Conservation (phyloP, 2,888 invertebrate species). For the Hipparchia sbordonii region DNA sequence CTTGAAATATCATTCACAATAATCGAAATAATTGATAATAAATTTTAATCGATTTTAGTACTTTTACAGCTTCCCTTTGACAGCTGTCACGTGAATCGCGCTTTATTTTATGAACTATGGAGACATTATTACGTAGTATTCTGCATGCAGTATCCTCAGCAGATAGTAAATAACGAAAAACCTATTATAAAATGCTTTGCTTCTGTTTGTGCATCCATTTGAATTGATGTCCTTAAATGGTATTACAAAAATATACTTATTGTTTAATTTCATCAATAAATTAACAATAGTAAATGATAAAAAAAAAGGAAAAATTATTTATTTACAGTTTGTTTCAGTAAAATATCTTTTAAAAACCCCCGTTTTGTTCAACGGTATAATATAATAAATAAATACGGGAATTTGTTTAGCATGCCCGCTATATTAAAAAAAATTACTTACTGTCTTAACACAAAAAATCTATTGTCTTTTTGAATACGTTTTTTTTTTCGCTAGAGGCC, state of each 20-base stretch:
- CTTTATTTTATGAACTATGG: too few relatives aligned
- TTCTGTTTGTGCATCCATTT: neutral
- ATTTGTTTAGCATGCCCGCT: too few relatives aligned
- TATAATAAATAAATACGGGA: too few relatives aligned
- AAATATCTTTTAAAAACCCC: neutral
- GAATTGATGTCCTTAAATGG: neutral
- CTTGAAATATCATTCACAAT: too few relatives aligned
- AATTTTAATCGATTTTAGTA: too few relatives aligned
- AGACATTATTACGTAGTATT: neutral
- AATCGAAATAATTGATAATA: too few relatives aligned
- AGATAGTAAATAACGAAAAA: neutral
- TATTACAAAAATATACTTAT: constrained; percentile 1
- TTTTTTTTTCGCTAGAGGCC: too few relatives aligned
- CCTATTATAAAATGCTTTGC: neutral
- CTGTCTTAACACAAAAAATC: too few relatives aligned
- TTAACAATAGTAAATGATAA: neutral
- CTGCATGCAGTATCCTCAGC: neutral
- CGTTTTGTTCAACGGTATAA: neutral
- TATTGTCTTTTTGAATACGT: too few relatives aligned
- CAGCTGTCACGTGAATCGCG: too few relatives aligned
- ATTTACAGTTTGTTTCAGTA: neutral
- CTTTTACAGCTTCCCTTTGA: too few relatives aligned
- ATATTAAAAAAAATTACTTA: too few relatives aligned
- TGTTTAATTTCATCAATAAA: constrained; percentile 5
- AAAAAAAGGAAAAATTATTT: neutral